Conservation (phyloP, 2,888 invertebrate species). For the Euclidia mi region DNA sequence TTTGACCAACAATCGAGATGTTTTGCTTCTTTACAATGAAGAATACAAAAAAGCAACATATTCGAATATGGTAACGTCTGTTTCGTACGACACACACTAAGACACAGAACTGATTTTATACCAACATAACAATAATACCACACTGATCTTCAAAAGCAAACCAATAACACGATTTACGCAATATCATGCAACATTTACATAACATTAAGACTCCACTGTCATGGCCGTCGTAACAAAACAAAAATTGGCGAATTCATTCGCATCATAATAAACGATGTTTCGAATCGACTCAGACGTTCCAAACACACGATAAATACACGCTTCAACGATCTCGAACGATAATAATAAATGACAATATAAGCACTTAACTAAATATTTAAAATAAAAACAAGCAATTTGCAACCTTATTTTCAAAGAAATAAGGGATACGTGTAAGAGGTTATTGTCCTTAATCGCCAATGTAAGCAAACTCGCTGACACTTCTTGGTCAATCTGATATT, state of each 20-base stretch:
- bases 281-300: conserved; percentile 50
- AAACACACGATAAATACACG: conserved; percentile 55
- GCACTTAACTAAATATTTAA: conserved; percentile 35
- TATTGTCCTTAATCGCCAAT: conserved; percentile 28
- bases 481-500: conserved; percentile 59
- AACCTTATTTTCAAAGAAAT: conserved; percentile 4
- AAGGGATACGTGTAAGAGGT: conserved; percentile 14
- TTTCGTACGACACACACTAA: no score
- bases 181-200: conserved; percentile 11
- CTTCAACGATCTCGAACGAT: conserved; percentile 54
- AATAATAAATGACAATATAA: conserved; percentile 59
- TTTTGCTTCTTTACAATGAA: no score
- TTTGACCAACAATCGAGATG: no score
- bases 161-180: neutral
- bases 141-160: conserved; percentile 2
- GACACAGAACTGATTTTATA: no score
- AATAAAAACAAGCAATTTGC: conserved; percentile 23
- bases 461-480: conserved; percentile 60
- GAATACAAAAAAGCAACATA: no score
- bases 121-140: neutral
- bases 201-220: conserved; percentile 6
- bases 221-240: conserved; percentile 19
- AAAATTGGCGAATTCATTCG: conserved; percentile 33
- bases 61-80: no score
- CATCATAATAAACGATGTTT: conserved; percentile 57